Evolutionary conservation across 2,888 invertebrate genomes (phyloP), one percentile per base, ranked within the genome.

Genomic region (Leptinotarsa haldemani): DNA sequence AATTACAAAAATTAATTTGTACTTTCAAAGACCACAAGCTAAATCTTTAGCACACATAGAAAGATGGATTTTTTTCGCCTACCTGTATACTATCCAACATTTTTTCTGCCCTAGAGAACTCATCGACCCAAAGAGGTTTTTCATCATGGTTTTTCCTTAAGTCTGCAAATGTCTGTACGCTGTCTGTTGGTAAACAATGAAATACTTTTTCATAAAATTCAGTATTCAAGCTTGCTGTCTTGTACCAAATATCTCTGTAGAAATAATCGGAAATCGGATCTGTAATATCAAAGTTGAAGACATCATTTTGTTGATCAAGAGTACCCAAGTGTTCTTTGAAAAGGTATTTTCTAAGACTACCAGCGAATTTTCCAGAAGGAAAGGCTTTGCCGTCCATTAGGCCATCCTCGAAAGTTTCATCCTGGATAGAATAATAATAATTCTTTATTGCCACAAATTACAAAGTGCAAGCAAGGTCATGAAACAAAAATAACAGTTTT

Each of bases 311-410:
- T 40, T 87, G 87, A 65, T 90, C 89, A 16, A 91, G 84, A 4
- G 93, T 87, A 3, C 98, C 98, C 66, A 99, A 90, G 87, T 99
- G 99, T 86, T 99, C 99, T 75, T 93, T 90, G 88, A 99, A 98
- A 66, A 99, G 89, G 63, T 94, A 92, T 84, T 93, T 94, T 50
- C 99, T 89, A 20, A 99, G 89, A 13, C 94, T 92, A 0, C 96
- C 95, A 0, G 96, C 97, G 84, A 95, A 97, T 74, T 92, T 91
- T 0, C 99, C 99, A 79, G 94, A 94, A 15, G 94, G 93, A 87
- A 93, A 96, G 3, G 93, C 89, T 76, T 91, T 89, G 0, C 95
- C 95, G 86, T 96, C 94, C 94, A 98, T 95, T 18, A 90, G 88
- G 2, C 96, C 94, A 78, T 94, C 93, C 64, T 92, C 92, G 86